phyloP scores from a whole-genome alignment of 2,888 invertebrate genomes.

The Eucera pruinosa region DNA sequence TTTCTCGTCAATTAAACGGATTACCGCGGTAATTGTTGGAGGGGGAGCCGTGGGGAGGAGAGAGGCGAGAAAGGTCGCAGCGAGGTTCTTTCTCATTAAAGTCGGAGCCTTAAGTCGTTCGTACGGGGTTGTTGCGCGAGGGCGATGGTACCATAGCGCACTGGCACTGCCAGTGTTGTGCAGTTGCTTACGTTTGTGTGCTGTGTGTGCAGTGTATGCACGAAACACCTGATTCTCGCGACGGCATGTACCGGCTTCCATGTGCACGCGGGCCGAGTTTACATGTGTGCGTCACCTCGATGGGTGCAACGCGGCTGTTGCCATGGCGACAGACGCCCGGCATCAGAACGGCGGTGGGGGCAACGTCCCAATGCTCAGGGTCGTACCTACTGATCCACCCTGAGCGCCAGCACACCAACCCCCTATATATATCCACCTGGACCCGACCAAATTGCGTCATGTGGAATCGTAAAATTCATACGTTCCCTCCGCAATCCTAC shows the following conservation, averaged over 20 bases:
- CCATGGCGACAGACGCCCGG: constrained; percentile 85
- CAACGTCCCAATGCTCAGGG: constrained; percentile 84
- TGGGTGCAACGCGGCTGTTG: constrained; percentile 84
- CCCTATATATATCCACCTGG: constrained; percentile 45
- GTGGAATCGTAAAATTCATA: constrained; percentile 32
- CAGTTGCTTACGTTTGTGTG: too few relatives aligned
- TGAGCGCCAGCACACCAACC: constrained; percentile 43
- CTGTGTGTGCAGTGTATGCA: constrained; percentile 19
- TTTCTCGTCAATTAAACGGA: constrained; percentile 36
- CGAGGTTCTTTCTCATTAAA: constrained; percentile 25
- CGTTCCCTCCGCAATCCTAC: background rate
- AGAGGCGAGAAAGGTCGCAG: constrained; percentile 14
- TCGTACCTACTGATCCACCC: constrained; percentile 79
- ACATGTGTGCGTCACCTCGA: constrained; percentile 69
- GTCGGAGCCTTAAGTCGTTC: constrained; percentile 17
- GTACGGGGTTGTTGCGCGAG: constrained; percentile 42
- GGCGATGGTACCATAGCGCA: constrained; percentile 40
- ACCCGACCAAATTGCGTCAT: constrained; percentile 40
- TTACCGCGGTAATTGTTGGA: constrained; percentile 30
- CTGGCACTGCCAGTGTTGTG: too few relatives aligned
- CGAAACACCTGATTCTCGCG: constrained; percentile 65
- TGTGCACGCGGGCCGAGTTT: constrained; percentile 41
- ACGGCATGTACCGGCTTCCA: constrained; percentile 56
- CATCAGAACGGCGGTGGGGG: constrained; percentile 84
- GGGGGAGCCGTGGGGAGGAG: background rate